phyloP scores from a whole-genome alignment of 2,797 vertebrate species.

The Distichodus sexfasciatus region DNA sequence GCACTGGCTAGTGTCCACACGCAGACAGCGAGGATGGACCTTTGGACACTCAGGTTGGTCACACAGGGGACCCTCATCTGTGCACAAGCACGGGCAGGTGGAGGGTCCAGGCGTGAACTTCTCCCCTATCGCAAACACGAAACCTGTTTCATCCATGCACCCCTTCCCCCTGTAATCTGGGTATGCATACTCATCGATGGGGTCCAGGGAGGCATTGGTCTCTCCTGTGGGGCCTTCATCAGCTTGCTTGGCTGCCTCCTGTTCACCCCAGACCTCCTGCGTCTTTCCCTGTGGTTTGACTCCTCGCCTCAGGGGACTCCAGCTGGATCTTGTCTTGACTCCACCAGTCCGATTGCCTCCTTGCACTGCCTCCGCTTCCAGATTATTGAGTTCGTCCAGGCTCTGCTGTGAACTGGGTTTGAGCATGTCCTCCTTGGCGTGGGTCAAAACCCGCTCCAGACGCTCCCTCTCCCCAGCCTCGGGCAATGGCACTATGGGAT shows the following conservation, averaged over 20 bases:
- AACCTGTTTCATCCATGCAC: constrained; percentile 97
- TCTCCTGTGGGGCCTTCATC: constrained; percentile 80
- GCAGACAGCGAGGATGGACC: constrained; percentile 93
- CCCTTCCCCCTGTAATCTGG: constrained; percentile 97
- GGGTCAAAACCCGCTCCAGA: constrained; percentile 49
- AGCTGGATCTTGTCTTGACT: constrained; percentile 73
- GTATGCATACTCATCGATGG: constrained; percentile 91
- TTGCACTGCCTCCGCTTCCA: constrained; percentile 73
- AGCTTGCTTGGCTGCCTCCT: constrained; percentile 68
- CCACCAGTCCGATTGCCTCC: constrained; percentile 73
- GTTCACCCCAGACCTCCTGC: constrained; percentile 75
- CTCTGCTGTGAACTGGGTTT: constrained; percentile 70
- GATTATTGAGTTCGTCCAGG: constrained; percentile 76
- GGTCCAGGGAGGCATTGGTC: constrained; percentile 77
- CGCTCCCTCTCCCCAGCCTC: constrained; percentile 53
- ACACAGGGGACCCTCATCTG: constrained; percentile 96
- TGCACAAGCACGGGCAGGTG: constrained; percentile 95
- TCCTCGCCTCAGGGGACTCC: constrained; percentile 66
- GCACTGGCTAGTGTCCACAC: constrained; percentile 95
- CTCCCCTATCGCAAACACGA: constrained; percentile 95
- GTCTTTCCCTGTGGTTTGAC: constrained; percentile 66
- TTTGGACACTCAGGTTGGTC: constrained; percentile 93
- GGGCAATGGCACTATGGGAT: constrained; percentile 82
- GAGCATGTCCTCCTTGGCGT: constrained; percentile 66
- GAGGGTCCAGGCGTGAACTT: constrained; percentile 94